Conservation (phyloP, 2,888 invertebrate genomes). For the Cephus runcator region DNA sequence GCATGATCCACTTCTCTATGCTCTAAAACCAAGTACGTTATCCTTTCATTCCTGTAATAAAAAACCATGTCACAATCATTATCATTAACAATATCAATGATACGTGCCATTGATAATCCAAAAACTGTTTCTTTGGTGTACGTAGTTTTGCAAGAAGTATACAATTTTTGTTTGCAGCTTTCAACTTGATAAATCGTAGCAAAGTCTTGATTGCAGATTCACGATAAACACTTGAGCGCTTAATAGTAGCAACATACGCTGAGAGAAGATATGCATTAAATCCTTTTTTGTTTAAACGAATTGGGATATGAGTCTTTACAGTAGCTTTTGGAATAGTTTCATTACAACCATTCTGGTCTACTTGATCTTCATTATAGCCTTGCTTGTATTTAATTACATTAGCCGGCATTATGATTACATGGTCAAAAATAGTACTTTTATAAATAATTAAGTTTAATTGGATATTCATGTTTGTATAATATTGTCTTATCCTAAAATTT, state of each 20-base stretch:
- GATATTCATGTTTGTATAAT: slow-evolving; percentile 38
- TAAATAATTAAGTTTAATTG: slow-evolving; percentile 44
- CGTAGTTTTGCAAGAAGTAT: slow-evolving; percentile 66
- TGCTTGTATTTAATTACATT: slow-evolving; percentile 22
- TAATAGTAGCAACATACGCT: slow-evolving; percentile 40
- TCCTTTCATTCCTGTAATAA: slow-evolving; percentile 67
- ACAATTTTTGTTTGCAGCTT: slow-evolving; percentile 1
- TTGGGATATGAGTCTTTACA: slow-evolving; percentile 9
- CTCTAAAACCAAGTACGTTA: slow-evolving; percentile 69
- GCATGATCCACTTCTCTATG: slow-evolving; percentile 83
- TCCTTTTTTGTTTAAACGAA: slow-evolving; percentile 41
- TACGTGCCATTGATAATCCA: slow-evolving; percentile 78
- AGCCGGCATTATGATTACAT: slow-evolving; percentile 34
- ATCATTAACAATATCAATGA: slow-evolving; percentile 4
- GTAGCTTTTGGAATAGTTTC: not conserved
- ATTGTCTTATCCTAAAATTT: not conserved
- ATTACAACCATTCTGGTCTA: not conserved
- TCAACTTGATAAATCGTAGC: slow-evolving; percentile 13
- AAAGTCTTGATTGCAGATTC: slow-evolving; percentile 36
- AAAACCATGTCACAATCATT: slow-evolving; percentile 2
- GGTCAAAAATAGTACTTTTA: slow-evolving; percentile 43
- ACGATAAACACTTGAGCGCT: slow-evolving; percentile 43
- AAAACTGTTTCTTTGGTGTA: slow-evolving; percentile 71
- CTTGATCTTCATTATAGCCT: not conserved
- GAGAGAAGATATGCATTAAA: slow-evolving; percentile 51